Evolutionary conservation across 2,113 vertebrate species (phyloP), one percentile per base, ranked within the genome.

Genomic region (Tragelaphus buxtoni): DNA sequence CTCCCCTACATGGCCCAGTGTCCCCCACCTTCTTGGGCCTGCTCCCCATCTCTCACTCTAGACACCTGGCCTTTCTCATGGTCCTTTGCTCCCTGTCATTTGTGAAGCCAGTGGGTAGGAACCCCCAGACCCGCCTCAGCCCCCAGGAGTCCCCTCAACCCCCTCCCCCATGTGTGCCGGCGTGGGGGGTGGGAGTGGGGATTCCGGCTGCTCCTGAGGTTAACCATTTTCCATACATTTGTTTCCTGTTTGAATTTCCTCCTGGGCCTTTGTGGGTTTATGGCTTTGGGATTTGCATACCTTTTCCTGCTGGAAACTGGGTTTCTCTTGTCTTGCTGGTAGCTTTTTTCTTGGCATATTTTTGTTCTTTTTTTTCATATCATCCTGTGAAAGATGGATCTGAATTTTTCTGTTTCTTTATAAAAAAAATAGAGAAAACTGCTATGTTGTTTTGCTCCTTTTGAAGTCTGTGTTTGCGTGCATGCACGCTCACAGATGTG

Each of bases 371-470:
- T 90, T n/a, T 63, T 90, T 80, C 6, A 93, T 79, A 63, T 60
- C 60, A 30, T 0, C 7, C 89, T 30, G 47, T 53, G 35, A 47
- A 93, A 90, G 84, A 56, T 80, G 28, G 49, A 89, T 76, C 79
- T 79, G 79, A 81, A 63, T 83, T 83, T 69, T 92, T 80, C 69
- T 89, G 61, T 90, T 91, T 83, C 45, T 89, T 94, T 91, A 51
- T 89, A 83, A 28, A 76, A 69, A 79, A 95, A 90, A 53, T n/a
- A 82, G 84, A 88, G 91, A 88, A 97, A 91, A 92, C 87, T 60
- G 47, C 91, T 81, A 13, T 49, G 77, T 49, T 0, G 18, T 90
- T 83, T 32, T 87, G 39, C 87, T 90, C 74, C 76, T 91, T 86
- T 74, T 80, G 39, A 95, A 35, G 47, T 56, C 26, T 65, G 28